Percentiles rank a stretch among this genome's conserved stretches.
Conservation (phyloP, 2,113 vertebrate species). For the Himantopus leucocephalus region DNA sequence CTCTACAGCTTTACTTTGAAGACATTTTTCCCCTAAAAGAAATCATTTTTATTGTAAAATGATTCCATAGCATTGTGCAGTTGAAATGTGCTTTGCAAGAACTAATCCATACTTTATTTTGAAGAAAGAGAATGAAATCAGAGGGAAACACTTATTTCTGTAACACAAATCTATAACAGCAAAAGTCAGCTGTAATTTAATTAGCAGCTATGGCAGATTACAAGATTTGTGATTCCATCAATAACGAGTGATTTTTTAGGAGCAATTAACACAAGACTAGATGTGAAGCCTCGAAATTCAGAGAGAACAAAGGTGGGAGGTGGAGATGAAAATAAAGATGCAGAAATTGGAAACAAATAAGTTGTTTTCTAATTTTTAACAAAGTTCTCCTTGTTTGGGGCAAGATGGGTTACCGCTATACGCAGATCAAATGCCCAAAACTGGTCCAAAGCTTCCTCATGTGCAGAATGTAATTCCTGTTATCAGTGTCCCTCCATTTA, state of each 20-base stretch:
- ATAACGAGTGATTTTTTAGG: background rate
- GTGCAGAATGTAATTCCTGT: background rate
- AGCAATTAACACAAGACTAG: slow-evolving; percentile 40
- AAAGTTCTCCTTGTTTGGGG: background rate
- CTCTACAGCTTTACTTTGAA: background rate
- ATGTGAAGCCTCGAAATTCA: slow-evolving; percentile 39
- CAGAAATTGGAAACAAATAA: background rate
- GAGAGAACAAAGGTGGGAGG: slow-evolving; percentile 12
- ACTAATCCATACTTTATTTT: background rate
- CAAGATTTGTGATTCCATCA: slow-evolving; percentile 15
- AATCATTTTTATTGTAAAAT: background rate
- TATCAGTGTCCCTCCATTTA: background rate
- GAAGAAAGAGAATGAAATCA: background rate
- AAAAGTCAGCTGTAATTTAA: slow-evolving; percentile 53
- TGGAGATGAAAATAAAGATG: background rate
- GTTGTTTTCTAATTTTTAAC: background rate
- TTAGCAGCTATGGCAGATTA: slow-evolving; percentile 35
- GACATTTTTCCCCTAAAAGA: background rate
- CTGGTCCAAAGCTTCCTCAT: background rate
- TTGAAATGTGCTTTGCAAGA: background rate
- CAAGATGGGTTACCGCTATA: background rate
- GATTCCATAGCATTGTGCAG: background rate
- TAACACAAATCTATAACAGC: background rate
- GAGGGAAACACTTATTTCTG: slow-evolving; percentile 26
- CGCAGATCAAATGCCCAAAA: background rate